Base-by-base conservation (phyloP, 2,888 invertebrate species). In the Leistus spinibarbis region DNA sequence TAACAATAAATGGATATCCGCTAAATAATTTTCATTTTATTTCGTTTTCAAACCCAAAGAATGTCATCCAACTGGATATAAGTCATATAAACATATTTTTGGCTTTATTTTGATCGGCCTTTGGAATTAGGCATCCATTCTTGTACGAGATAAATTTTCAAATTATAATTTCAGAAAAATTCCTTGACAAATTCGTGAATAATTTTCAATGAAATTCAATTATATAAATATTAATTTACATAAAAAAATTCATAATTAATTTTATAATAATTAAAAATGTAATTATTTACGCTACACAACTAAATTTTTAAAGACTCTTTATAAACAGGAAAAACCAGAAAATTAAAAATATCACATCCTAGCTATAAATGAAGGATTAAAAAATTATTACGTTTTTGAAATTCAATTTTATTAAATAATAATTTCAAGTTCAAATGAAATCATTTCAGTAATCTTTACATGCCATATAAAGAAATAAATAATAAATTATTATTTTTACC, bases 231-330 rank as follows among this genome's bases (percentile, higher is more conserved):
- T 3, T 16, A 20, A 20, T 69, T 69, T 69, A 22, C 56, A 69
- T 62, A 63, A 70, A 63, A 63, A 22, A 13, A 56, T 40, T 24
- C 40, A 54, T 16, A 69, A 69, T 69, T 13, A 69, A 60, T 62
- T 17, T 62, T 17, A 24, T 20, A 60, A 60, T 69, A 62, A 20
- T 16, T 53, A 68, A 53, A 71, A 23, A 16, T 62, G 62, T 40
- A 64, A 71, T 64, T 71, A 64, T 64, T 20, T 53, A 71, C 64
- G 71, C 54, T 19, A 64, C 65, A 56, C 64, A 24, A 27, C 40
- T 40, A 40, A 40, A 0, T 40, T 40, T 40, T n/a, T n/a, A n/a
- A n/a, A 40, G 40, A 13, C 40, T 10, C 7, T 40, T 40, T 10
- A 63, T 63, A 20, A 10, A 16, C 19, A 63, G 23, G n/a, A 63